Evolutionary conservation across 2,113 vertebrate genomes (phyloP), one percentile per base, ranked within the genome.

Genomic region (Bettongia penicillata): DNA sequence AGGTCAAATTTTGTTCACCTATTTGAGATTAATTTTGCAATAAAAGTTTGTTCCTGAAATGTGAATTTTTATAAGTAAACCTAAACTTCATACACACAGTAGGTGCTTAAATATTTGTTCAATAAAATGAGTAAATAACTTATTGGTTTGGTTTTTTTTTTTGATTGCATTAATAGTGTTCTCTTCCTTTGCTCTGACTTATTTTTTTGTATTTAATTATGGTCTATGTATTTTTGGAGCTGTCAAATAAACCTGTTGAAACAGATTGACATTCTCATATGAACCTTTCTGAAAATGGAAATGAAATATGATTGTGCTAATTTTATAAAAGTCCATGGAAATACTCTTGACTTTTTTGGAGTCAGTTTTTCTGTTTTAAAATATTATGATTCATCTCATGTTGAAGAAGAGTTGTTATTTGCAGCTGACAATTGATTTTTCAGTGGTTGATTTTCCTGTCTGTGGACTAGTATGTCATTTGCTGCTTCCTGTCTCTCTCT

Each of bases 311-410:
- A 6, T 7, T 89, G 10, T 31, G 9, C 51, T 89, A 50, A 25
- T 53, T 50, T 43, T 52, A 51, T 12, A 2, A 7, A 90, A 90
- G 23, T 7, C 68, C 4, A 43, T 22, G 16, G 19, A 84, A 84
- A 7, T 43, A 22, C 6, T 23, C n/a, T n/a, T 48, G 48, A 8
- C 23, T 90, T 91, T 68, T 94, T 93, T 93, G 43, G 77, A 91
- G 96, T 50, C 55, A 51, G 43, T 84, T 84, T 93, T 77, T 77
- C 55, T 94, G 37, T 68, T 37, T 68, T 68, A 68, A 57, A 68
- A 48, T 89, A 50, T 24, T 57, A 61, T 10, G 1, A 1, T 0
- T 51, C n/a, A 52, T 77, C 11, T 90, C 3, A 22, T 47, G 22
- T 8, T 10, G 14, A 12, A 19, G 10, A 51, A 24, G 19, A 14